These are phyloP conservation scores for Tenthredo amoena DNA, from an alignment of 2,888 invertebrate genomes.

Conservation along the genomic window DNA sequence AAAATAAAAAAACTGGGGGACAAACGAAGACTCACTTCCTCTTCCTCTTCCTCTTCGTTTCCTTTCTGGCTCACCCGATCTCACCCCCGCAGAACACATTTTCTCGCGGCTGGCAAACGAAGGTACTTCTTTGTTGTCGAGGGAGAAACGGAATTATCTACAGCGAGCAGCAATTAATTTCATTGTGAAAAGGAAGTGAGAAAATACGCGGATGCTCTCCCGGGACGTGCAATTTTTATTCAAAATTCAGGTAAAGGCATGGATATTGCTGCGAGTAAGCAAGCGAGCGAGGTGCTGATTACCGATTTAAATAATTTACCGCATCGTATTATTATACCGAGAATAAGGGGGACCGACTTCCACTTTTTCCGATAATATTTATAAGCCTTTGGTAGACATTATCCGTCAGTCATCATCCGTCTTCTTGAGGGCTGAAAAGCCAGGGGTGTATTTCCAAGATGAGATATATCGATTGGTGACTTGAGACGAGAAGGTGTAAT, in stretches of 20 bases:
- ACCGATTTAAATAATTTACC: slow-evolving; percentile 5
- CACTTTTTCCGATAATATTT: background rate
- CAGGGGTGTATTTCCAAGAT: background rate
- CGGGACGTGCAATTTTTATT: background rate
- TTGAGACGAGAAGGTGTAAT: slow-evolving; percentile 23
- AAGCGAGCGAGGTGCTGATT: background rate
- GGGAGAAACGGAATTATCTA: slow-evolving; percentile 29
- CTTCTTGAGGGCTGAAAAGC: background rate
- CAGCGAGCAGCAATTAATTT: slow-evolving; percentile 37
- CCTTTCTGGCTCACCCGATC: slow-evolving; percentile 1
- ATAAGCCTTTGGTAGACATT: background rate
- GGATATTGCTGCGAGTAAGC: background rate
- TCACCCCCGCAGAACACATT: background rate
- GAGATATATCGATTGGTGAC: slow-evolving; percentile 22
- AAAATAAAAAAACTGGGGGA: background rate
- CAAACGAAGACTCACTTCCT: slow-evolving; percentile 24
- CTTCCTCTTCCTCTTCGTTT: slow-evolving; percentile 26
- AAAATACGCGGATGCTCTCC: slow-evolving; percentile 6
- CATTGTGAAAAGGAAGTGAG: slow-evolving; percentile 39
- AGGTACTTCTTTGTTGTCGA: slow-evolving; percentile 43
- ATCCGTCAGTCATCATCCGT: slow-evolving; percentile 18
- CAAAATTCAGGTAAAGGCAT: background rate
- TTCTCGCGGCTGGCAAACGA: slow-evolving; percentile 5
- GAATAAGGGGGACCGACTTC: background rate
- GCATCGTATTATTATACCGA: background rate